Conservation (phyloP, 2,797 vertebrate genomes). For the Sphaeramia orbicularis region DNA sequence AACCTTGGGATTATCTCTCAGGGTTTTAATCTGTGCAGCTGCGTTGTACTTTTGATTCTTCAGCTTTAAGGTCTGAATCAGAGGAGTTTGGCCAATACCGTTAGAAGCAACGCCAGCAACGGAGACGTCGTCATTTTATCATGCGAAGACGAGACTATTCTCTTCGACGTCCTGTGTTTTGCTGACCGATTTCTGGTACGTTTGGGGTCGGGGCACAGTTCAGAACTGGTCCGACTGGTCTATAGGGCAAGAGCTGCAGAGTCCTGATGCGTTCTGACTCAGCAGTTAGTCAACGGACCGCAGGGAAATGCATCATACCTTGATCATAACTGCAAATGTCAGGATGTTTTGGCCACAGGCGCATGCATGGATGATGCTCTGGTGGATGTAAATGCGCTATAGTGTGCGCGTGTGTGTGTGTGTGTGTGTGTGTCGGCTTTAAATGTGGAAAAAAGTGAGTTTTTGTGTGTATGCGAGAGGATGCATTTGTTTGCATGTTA, state of each 20-base stretch:
- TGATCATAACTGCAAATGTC: slow-evolving; percentile 65
- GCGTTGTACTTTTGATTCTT: not conserved
- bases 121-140: not conserved
- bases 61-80: slow-evolving; percentile 1
- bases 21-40: not conserved
- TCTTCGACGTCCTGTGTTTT: no score
- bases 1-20: not conserved
- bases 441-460: not conserved
- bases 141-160: no score
- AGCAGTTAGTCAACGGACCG: slow-evolving; percentile 53
- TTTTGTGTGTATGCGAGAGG: slow-evolving; percentile 7
- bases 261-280: slow-evolving; percentile 38
- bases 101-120: not conserved
- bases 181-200: not conserved
- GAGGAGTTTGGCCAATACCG: not conserved
- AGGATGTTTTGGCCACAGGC: slow-evolving; percentile 42
- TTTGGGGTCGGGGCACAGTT: not conserved
- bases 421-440: not conserved
- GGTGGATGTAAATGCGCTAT: not conserved
- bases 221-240: slow-evolving; percentile 32
- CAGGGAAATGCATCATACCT: slow-evolving; percentile 56
- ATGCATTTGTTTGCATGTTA: slow-evolving; percentile 27
- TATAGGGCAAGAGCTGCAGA: not conserved
- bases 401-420: not conserved
- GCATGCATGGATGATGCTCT: slow-evolving; percentile 5